Conservation (phyloP, 2,113 vertebrate genomes). For the Camelus dromedarius region DNA sequence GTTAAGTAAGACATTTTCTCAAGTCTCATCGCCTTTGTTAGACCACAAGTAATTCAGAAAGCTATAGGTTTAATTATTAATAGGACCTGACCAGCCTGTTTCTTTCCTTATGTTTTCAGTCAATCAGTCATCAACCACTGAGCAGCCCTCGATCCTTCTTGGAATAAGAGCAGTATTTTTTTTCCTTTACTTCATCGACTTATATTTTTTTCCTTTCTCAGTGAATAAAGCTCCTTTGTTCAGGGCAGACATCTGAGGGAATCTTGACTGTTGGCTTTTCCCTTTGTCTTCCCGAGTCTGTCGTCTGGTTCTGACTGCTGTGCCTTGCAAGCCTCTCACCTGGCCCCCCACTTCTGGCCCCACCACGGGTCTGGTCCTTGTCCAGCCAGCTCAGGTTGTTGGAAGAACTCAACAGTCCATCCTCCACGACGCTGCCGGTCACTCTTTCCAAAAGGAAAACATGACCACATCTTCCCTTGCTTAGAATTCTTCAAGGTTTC, state of each 20-base stretch:
- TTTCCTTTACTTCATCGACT: background rate
- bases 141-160: background rate
- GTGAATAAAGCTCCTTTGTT: background rate
- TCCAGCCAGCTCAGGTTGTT: background rate
- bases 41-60: background rate
- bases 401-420: background rate
- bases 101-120: background rate
- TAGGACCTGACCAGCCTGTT: background rate
- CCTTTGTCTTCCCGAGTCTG: background rate
- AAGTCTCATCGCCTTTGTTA: constrained; percentile 15
- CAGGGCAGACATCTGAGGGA: background rate
- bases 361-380: background rate
- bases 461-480: background rate
- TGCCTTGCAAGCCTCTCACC: background rate
- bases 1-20: background rate
- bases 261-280: background rate
- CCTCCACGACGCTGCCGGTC: background rate
- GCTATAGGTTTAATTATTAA: background rate
- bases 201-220: background rate
- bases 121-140: background rate
- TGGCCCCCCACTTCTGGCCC: background rate
- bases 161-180: background rate
- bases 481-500: background rate
- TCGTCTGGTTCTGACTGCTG: accelerated
- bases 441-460: background rate